Conservation (phyloP, 2,113 vertebrate genomes). For the Laticauda colubrina region DNA sequence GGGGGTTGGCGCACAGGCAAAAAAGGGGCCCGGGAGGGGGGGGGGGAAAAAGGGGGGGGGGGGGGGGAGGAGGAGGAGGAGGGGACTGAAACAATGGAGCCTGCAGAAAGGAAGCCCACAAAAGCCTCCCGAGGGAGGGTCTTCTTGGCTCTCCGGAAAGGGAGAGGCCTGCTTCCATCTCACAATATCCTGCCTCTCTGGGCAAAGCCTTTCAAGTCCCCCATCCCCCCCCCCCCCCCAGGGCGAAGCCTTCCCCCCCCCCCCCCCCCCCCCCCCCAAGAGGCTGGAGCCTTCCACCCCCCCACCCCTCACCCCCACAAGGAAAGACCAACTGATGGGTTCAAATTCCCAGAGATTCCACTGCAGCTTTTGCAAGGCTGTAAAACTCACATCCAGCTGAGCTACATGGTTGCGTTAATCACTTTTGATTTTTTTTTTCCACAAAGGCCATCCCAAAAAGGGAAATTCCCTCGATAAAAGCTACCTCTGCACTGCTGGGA, state of each 20-base stretch:
- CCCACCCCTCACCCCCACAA: no score
- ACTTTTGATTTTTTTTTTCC: conserved; percentile 53
- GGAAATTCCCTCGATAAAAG: conserved; percentile 33
- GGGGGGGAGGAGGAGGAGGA: neutral
- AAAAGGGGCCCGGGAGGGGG: no score
- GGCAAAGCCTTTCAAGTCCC: neutral
- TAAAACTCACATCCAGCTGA: conserved; percentile 62
- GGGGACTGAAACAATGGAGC: neutral
- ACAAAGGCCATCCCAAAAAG: conserved; percentile 19
- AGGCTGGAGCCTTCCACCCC: neutral
- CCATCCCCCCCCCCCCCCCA: no score
- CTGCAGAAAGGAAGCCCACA: neutral
- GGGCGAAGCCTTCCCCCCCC: no score
- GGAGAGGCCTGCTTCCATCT: neutral
- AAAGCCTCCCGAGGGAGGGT: neutral
- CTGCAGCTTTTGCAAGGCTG: conserved; percentile 46
- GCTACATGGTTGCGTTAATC: conserved; percentile 66
- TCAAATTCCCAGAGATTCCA: neutral
- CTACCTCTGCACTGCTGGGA: conserved; percentile 60
- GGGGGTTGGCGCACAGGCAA: neutral
- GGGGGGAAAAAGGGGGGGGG: no score
- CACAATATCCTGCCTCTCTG: neutral
- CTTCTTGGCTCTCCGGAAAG: neutral
- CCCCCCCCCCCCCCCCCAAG: neutral
- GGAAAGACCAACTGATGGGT: neutral